phyloP scores from a whole-genome alignment of 2,888 invertebrate species.

The Conus canariensis region DNA sequence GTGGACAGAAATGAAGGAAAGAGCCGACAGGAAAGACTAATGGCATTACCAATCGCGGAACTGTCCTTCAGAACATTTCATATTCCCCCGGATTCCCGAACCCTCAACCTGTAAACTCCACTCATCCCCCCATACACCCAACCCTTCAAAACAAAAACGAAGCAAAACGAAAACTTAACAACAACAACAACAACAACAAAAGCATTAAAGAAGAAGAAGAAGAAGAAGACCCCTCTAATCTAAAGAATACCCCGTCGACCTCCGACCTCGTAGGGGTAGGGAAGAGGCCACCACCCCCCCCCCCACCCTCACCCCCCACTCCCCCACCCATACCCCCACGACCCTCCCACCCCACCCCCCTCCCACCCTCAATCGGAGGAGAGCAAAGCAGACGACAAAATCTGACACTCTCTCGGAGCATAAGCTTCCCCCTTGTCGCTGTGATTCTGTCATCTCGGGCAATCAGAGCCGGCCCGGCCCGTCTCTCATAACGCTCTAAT shows the following conservation, averaged over 20 bases:
- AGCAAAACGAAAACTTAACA: background rate
- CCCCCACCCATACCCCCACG: no score
- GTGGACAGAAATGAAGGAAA: background rate
- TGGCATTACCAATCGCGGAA: no score
- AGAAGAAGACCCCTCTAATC: background rate
- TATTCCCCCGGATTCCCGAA: background rate
- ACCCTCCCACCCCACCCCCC: no score
- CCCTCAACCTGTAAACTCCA: no score
- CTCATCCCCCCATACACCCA: no score
- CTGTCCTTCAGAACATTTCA: background rate
- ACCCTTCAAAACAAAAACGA: background rate
- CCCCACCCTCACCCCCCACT: no score
- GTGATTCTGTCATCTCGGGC: slow-evolving; percentile 5
- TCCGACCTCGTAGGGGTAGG: no score
- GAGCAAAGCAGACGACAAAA: slow-evolving; percentile 18
- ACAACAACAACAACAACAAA: background rate
- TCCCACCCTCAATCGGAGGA: background rate
- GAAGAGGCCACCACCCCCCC: no score
- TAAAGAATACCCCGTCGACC: no score
- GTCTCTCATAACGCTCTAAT: slow-evolving; percentile 27
- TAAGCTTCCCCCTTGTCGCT: background rate
- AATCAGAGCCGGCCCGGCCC: background rate
- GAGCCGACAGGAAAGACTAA: background rate
- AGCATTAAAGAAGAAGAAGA: background rate
- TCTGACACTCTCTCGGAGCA: background rate